phyloP scores from a whole-genome alignment of 64 coral and sea anemone genomes.

The Montipora efflorescens region DNA sequence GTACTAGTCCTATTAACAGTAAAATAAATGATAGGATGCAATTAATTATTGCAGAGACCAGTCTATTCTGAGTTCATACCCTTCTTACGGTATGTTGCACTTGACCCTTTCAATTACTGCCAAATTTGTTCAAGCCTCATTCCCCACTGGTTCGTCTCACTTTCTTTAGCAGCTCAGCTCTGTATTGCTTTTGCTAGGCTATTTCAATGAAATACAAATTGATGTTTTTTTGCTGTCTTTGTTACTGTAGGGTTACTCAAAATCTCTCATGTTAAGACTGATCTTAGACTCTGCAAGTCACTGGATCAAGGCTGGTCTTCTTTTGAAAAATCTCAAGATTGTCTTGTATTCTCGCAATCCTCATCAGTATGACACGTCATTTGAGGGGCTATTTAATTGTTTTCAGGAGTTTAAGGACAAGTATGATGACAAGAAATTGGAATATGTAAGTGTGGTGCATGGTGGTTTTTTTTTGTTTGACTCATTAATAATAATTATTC shows the following conservation, averaged over 20 bases:
- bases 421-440: constrained; percentile 68
- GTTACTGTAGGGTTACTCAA: constrained; percentile 73
- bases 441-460: constrained; percentile 29
- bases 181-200: no score
- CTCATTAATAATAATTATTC: not conserved
- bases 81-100: no score
- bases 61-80: no score
- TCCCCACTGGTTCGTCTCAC: no score
- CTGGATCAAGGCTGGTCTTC: constrained; percentile 95
- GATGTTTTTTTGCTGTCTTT: not conserved
- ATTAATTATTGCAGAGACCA: no score
- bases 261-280: constrained; percentile 72
- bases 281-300: constrained; percentile 87
- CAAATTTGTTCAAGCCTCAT: no score
- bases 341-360: constrained; percentile 80
- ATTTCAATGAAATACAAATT: not conserved
- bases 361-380: constrained; percentile 43
- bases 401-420: constrained; percentile 71
- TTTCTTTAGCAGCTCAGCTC: no score
- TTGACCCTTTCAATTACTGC: no score
- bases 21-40: not conserved
- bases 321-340: constrained; percentile 85
- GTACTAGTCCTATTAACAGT: no score
- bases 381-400: constrained; percentile 58
- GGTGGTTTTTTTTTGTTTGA: not conserved